These are phyloP conservation scores for Neodiprion virginianus DNA, from an alignment of 1,140 invertebrate species.

Conservation along the genomic window DNA sequence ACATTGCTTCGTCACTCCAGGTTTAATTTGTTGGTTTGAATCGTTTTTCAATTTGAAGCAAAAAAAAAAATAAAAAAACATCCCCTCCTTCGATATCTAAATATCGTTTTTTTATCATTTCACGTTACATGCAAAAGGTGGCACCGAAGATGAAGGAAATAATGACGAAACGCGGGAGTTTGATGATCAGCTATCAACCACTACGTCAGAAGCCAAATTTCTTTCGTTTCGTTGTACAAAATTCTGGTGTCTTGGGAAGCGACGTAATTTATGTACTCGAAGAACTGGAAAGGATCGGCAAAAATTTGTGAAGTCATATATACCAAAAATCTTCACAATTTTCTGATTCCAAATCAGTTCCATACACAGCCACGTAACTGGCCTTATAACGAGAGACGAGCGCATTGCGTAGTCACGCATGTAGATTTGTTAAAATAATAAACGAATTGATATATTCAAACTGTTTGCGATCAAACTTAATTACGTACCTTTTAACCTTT, in stretches of 20 bases:
- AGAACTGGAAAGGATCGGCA: slow-evolving; percentile 66
- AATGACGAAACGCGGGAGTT: slow-evolving; percentile 71
- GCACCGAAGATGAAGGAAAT: slow-evolving; percentile 73
- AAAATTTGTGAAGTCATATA: not conserved
- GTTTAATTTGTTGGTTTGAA: not conserved
- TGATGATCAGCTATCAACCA: slow-evolving; percentile 79
- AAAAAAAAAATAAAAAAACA: no score
- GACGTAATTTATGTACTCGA: slow-evolving; percentile 68
- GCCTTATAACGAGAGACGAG: no score
- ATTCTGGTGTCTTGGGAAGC: slow-evolving; percentile 61
- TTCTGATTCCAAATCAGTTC: no score
- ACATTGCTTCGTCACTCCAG: not conserved
- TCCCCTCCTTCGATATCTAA: no score
- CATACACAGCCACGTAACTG: no score
- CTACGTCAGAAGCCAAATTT: slow-evolving; percentile 70
- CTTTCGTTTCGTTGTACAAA: slow-evolving; percentile 76
- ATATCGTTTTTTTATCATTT: no score
- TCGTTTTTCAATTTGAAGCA: not conserved
- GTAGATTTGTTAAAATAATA: no score
- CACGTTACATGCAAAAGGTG: slow-evolving; percentile 58
- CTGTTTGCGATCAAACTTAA: no score
- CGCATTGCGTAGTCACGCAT: no score
- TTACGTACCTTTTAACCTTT: no score
- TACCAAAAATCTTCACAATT: not conserved
- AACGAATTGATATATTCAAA: no score